Base-by-base conservation (phyloP, 2,797 vertebrate genomes). In the Protonibea diacanthus region DNA sequence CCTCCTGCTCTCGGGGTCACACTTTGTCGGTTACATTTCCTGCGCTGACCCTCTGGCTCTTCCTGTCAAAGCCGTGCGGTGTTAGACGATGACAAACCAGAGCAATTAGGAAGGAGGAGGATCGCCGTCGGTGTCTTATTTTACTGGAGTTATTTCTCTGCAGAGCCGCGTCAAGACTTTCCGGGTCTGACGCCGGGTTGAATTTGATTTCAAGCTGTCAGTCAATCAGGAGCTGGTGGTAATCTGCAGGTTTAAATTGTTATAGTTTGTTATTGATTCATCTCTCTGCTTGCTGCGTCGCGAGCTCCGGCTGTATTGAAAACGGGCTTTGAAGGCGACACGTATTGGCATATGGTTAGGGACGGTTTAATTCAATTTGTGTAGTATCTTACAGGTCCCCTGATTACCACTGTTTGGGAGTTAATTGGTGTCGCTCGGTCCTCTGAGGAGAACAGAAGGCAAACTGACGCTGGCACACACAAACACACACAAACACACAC, bases 291-390 rank as follows among this genome's bases (percentile, higher is more conserved):
- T n/a, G n/a, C n/a, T n/a, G n/a, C n/a, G n/a, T n/a, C n/a, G n/a
- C n/a, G n/a, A 5, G 76, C 59, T 65, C 47, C 4, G 0, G 9
- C 62, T 4, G 7, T 20, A 42, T 17, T 40, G 53, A 57, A 88
- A 75, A 57, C n/a, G 5, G 21, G 29, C 70, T 82, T 78, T 87
- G 82, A 89, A 81, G 72, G 25, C 38, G 56, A 71, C 74, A 33
- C 45, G 4, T 83, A 60, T 79, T 71, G 83, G 74, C 85, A 83
- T 78, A 86, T 78, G 87, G 76, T 82, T 61, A 12, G 72, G 60
- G 87, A 76, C 6, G 61, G 65, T 86, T 73, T 88, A 70, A 89
- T 90, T 88, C 59, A 80, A 91, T 89, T 80, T 83, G 79, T 51
- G 74, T 73, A 68, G 74, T 66, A 83, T 85, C 78, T 76, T 65